phyloP scores from a whole-genome alignment of 2,888 invertebrate genomes.

The Subacronicta megacephala region DNA sequence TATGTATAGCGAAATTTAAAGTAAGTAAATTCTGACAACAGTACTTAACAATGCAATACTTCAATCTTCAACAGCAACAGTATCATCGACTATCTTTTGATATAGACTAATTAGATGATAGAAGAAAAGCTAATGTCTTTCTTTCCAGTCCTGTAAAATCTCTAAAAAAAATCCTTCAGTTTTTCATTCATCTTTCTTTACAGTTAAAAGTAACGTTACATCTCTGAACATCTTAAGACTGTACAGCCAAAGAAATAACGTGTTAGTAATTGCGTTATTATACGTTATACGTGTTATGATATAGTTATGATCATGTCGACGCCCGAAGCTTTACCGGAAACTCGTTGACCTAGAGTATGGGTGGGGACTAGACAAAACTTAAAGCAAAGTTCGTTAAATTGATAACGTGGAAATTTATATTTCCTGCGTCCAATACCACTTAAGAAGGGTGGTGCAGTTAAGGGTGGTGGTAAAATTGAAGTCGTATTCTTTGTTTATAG shows the following conservation, averaged over 20 bases:
- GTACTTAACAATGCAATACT: too few species aligned
- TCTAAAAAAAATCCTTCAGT: neutral
- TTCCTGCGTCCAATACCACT: slow-evolving; percentile 1
- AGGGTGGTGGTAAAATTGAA: neutral
- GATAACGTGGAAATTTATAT: too few species aligned
- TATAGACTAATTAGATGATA: too few species aligned
- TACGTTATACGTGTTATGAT: neutral
- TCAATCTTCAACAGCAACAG: too few species aligned
- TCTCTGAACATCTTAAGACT: neutral
- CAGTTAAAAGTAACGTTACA: neutral
- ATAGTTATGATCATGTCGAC: neutral
- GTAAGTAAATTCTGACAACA: too few species aligned
- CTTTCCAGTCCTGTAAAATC: too few species aligned
- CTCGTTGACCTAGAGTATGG: neutral
- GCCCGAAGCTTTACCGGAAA: neutral
- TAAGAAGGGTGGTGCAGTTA: neutral
- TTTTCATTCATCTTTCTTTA: neutral
- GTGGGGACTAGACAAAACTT: neutral
- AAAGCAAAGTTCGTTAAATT: neutral
- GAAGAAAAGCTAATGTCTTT: too few species aligned
- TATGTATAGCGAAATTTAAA: too few species aligned
- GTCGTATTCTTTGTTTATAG: too few species aligned
- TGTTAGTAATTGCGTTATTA: neutral
- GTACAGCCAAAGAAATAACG: neutral
- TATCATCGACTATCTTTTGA: too few species aligned